Percentiles rank a stretch among this genome's conserved stretches.
phyloP scores from a whole-genome alignment of 2,113 vertebrate genomes.

The Garra rufa region DNA sequence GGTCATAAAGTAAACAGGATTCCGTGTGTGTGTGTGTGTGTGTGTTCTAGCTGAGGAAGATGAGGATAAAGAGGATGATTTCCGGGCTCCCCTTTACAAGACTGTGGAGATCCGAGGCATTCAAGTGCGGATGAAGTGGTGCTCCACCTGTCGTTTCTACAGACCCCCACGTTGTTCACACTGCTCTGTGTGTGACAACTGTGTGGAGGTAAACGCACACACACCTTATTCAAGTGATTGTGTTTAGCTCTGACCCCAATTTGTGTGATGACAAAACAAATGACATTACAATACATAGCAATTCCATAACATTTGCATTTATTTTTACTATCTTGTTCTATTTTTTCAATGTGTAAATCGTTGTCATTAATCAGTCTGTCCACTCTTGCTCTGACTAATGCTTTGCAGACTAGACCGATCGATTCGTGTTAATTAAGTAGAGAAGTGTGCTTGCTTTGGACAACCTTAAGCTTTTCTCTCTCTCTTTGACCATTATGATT shows the following conservation, averaged over 20 bases:
- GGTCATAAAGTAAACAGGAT: not conserved
- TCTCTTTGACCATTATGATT: not conserved
- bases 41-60: constrained; percentile 87
- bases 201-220: constrained; percentile 86
- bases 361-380: not conserved
- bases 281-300: not conserved
- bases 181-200: constrained; percentile 98
- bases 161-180: constrained; percentile 94
- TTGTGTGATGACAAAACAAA: not conserved
- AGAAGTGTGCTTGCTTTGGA: constrained; percentile 15
- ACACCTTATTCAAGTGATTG: not conserved
- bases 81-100: constrained; percentile 95
- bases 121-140: constrained; percentile 99
- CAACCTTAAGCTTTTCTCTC: not conserved
- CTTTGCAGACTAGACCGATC: not conserved
- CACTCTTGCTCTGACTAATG: constrained; percentile 2
- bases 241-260: not conserved
- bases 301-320: not conserved
- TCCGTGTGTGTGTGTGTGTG: constrained; percentile 2
- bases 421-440: constrained; percentile 27
- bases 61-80: constrained; percentile 97
- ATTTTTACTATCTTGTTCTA: not conserved
- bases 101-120: constrained; percentile 97
- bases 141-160: constrained; percentile 97
- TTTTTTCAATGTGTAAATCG: not conserved